Evolutionary conservation across 2,797 vertebrate species (phyloP).

Genomic region (Tadarida brasiliensis): DNA sequence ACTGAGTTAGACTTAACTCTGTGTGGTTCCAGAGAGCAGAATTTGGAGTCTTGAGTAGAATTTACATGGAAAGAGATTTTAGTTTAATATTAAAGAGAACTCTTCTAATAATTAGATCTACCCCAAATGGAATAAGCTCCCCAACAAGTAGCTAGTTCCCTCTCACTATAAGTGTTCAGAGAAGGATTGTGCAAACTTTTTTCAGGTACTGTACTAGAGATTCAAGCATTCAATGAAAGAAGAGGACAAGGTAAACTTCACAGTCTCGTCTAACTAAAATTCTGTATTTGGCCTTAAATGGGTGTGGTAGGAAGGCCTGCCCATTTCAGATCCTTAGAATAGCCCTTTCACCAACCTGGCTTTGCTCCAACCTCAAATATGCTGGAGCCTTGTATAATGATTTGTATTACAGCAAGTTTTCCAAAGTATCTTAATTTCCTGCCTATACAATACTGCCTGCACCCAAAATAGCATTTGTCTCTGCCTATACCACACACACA

Average conservation of each 20-base stretch:
- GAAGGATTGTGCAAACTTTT: neutral
- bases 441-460: conserved; percentile 67
- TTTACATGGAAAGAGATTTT: conserved; percentile 19
- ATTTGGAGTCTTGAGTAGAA: conserved; percentile 36
- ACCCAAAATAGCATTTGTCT: conserved; percentile 61
- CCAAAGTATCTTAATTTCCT: conserved; percentile 73
- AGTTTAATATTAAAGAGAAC: conserved; percentile 29
- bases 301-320: neutral
- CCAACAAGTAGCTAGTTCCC: neutral
- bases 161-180: conserved; percentile 25
- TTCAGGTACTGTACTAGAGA: neutral
- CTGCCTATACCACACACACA: conserved; percentile 61
- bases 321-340: conserved; percentile 42
- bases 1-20: neutral
- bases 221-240: conserved; percentile 43
- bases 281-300: conserved; percentile 27
- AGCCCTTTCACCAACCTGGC: conserved; percentile 53
- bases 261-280: neutral
- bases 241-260: neutral
- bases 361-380: conserved; percentile 55
- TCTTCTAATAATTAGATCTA: neutral
- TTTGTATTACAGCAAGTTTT: conserved; percentile 66
- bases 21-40: neutral
- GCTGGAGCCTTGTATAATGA: conserved; percentile 45
- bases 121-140: neutral